phyloP scores from a whole-genome alignment of 2,888 invertebrate genomes.

The Mamestra brassicae region DNA sequence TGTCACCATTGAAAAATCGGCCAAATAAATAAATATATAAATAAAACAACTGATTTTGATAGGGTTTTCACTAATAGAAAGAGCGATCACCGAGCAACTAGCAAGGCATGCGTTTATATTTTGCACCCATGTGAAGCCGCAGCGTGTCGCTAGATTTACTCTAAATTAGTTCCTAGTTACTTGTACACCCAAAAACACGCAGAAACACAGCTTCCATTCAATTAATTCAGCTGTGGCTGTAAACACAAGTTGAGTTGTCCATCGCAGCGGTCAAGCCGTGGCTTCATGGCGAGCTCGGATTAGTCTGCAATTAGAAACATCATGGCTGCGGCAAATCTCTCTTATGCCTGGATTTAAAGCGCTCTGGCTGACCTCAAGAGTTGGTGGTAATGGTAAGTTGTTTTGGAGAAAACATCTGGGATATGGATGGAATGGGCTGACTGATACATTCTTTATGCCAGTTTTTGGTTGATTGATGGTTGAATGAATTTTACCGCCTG shows the following conservation, averaged over 20 bases:
- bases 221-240: constrained; percentile 28
- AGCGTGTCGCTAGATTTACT: no score
- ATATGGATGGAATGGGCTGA: not conserved
- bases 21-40: no score
- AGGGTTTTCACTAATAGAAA: no score
- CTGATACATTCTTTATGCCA: not conserved
- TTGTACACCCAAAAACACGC: constrained; percentile 2
- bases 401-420: not conserved
- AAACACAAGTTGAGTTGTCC: constrained; percentile 42
- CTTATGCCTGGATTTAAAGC: constrained; percentile 27
- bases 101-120: no score
- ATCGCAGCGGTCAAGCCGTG: constrained; percentile 38
- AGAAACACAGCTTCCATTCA: not conserved
- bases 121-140: no score
- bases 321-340: constrained; percentile 61
- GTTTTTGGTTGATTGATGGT: no score
- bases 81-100: no score
- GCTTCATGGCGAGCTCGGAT: constrained; percentile 65
- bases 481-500: no score
- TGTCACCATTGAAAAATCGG: no score
- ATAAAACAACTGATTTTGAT: no score
- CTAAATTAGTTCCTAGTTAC: not conserved
- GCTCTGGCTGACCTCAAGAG: constrained; percentile 29
- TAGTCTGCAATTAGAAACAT: constrained; percentile 73
- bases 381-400: constrained; percentile 10